Evolutionary conservation across 2,113 vertebrate species (phyloP), one percentile per base, ranked within the genome.

Genomic region (Turdus rufiventris): DNA sequence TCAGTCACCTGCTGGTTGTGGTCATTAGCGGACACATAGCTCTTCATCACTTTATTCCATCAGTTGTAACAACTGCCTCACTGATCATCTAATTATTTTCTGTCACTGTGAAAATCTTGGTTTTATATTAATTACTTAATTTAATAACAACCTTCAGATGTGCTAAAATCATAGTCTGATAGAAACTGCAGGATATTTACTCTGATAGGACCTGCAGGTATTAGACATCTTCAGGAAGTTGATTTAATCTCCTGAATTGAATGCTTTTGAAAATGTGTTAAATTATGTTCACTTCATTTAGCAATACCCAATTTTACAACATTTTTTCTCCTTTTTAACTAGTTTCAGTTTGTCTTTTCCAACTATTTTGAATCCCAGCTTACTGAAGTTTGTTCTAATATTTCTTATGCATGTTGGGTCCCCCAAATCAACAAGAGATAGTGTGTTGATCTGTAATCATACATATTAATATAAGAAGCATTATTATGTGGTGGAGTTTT

Each of bases 81-180:
- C 14, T 79, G 81, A 79, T 75, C 88, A 83, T 24, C 24, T 80
- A 87, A 72, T 83, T 88, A 71, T 47, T 81, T 92, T 89, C 78
- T 80, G 71, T 95, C 48, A 67, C 56, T 72, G 28, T 92, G 51
- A 90, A 26, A 56, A 56, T 56, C 54, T 73, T 76, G 48, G 54
- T 94, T 88, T 94, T 75, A 90, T 33, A 54, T 48, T 61, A 77
- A 88, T 85, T 85, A 70, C 14, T 94, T 79, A 82, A 53, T 76
- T 94, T 88, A 93, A 74, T 62, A 43, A 57, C 24, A 77, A n/a
- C 10, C 28, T 91, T 89, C 68, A 80, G 61, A 65, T 85, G 51
- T 60, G 83, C 48, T 88, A 53, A 87, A 82, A 84, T 33, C 57
- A 76, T 57, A 65, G 29, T 89, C 24, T 40, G 42, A 57, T 28